Evolutionary conservation across 2,797 vertebrate species (phyloP), one percentile per base, ranked within the genome.

Genomic region (Cebuella pygmaea): DNA sequence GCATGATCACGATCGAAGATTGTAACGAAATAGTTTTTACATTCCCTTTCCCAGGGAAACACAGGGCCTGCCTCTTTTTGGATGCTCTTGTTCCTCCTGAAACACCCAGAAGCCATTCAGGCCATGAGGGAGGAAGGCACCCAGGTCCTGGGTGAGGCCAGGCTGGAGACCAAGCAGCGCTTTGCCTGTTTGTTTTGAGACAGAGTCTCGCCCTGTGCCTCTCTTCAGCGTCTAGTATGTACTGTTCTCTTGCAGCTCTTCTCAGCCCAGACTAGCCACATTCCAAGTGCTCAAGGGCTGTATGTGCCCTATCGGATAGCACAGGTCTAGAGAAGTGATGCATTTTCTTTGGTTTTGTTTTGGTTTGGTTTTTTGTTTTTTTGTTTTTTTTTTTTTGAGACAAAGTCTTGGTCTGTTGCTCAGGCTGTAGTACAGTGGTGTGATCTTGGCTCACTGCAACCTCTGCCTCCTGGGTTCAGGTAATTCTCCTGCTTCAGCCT

Each of bases 261-360:
- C 52, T 52, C 15, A 22, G 20, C 74, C 36, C 24, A 64, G 39
- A 13, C 30, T 1, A 41, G 50, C 76, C 48, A 15, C 44, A 30
- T 70, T 52, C n/a, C 36, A 5, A 5, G 10, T 12, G 7, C 26
- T 15, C 13, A 2, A 0, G 2, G 19, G 24, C 46, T 7, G 0
- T 0, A 0, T 3, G 44, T 26, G 7, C 78, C 3, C 0, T 6
- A 5, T 0, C 39, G 26, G 44, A 48, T 2, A 78, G 9, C 9
- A 7, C 5, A 8, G 30, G 33, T 33, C 33, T 74, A 12, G 30
- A 50, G 82, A 93, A 89, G 22, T 0, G 0, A 33, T 30, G 22
- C 39, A 2, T 64, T n/a, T 67, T 33, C 7, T 64, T n/a, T 67
- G 17, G 7, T 0, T 55, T 55, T 22, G 52, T 0, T 55, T 22